phyloP scores from a whole-genome alignment of 1,140 invertebrate species.

The Tribolium madens region DNA sequence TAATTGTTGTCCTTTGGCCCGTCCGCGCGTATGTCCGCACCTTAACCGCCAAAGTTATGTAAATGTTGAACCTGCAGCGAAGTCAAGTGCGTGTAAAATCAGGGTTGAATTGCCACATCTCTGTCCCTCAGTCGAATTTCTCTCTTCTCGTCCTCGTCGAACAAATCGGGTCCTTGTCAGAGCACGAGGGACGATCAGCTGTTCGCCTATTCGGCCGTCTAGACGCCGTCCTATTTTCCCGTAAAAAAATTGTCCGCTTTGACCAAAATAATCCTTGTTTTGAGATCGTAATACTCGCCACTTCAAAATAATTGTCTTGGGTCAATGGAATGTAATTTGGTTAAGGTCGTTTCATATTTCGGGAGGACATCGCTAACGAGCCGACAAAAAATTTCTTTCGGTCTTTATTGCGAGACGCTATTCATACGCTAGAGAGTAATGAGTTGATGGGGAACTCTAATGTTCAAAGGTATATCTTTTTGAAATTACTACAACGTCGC shows the following conservation, averaged over 20 bases:
- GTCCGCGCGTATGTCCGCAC: not conserved
- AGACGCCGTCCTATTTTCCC: slow-evolving; percentile 41
- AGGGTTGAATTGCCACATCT: slow-evolving; percentile 63
- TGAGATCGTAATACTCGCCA: not conserved
- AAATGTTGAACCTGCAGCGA: slow-evolving; percentile 55
- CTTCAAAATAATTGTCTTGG: slow-evolving; percentile 18
- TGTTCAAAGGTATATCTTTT: slow-evolving; percentile 20
- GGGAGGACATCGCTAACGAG: slow-evolving; percentile 28
- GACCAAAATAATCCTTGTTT: slow-evolving; percentile 21
- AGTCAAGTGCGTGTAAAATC: slow-evolving; percentile 66
- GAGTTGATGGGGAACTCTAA: slow-evolving; percentile 29
- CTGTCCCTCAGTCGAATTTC: slow-evolving; percentile 49
- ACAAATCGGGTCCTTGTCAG: slow-evolving; percentile 53
- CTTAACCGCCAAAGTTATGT: slow-evolving; percentile 53
- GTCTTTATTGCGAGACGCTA: slow-evolving; percentile 21
- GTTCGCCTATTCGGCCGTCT: slow-evolving; percentile 59
- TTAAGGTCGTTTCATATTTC: slow-evolving; percentile 44
- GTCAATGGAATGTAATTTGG: slow-evolving; percentile 43
- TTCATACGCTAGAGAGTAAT: slow-evolving; percentile 26
- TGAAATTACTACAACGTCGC: slow-evolving; percentile 24
- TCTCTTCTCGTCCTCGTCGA: slow-evolving; percentile 43
- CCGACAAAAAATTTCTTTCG: slow-evolving; percentile 19
- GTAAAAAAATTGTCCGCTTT: not conserved
- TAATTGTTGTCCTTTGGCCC: not conserved
- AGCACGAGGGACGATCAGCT: slow-evolving; percentile 63